Base-by-base conservation (phyloP, 2,113 vertebrate species). In the Hymenochirus boettgeri region DNA sequence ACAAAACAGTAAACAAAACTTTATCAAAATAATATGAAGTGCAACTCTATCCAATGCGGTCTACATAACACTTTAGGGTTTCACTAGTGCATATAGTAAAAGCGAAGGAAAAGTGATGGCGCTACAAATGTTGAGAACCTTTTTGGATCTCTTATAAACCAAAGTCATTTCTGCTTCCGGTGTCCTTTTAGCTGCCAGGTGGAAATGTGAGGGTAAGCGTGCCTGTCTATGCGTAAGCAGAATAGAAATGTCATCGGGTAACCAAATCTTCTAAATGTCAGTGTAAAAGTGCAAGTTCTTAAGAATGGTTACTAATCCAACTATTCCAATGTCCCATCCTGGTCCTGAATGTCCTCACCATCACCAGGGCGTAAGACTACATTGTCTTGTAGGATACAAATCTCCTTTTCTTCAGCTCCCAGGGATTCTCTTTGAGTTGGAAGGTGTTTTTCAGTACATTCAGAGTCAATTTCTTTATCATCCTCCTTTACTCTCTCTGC, bases 1-100 rank as follows among this genome's bases (percentile, higher is more conserved):
- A 60, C 65, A 69, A 53, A 69, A 69, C 65, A 60, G 47, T 59
- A 67, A 67, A 67, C 63, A 66, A 66, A 66, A 66, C 63, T 58
- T 59, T 52, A 67, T 53, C 57, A 69, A 67, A 67, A 57, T 64
- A 55, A 64, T 64, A 60, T 42, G 63, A 60, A 58, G 55, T 60
- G 65, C 57, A 69, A 53, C 65, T 69, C 48, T 66, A 52, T 69
- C 55, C 55, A 59, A 57, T n/a, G 23, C 54, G 58, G 55, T 56
- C 33, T 58, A 66, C 64, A 59, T 35, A 58, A 66, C 45, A 58
- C 46, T 39, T 60, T 27, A 3, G 6, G 46, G 12, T 29, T 37
- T 58, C 21, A 52, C 46, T 26, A 57, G 54, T 67, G 45, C 56
- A 58, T 45, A 57, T 50, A 50, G 54, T 56, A 42, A 31, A 64